Base-by-base conservation (phyloP, 2,113 vertebrate species). In the Vulpes lagopus region DNA sequence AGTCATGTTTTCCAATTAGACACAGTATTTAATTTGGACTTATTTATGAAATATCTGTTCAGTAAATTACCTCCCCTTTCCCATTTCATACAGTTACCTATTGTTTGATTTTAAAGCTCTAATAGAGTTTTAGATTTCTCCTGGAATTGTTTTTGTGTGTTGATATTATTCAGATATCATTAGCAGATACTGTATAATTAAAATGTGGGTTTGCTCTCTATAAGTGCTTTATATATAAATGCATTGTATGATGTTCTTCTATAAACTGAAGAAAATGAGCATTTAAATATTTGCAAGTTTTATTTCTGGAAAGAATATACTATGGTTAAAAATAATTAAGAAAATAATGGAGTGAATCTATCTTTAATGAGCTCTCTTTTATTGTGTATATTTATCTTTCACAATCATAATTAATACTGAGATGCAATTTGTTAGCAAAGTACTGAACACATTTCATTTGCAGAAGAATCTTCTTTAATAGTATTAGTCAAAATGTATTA, bases 371-470 rank as follows among this genome's bases (percentile, higher is more conserved):
- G 15, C 51, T 57, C 10, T 96, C 71, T 43, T 96, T 97, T 65
- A 95, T 94, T 98, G 97, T 96, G 23, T 95, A 96, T 85, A 0
- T 82, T 98, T 94, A 84, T 97, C 86, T 96, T 35, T 96, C 97
- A 14, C 25, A 89, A 76, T 94, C 57, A 91, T 97, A 97, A 97
- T 97, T 97, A 98, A 95, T 85, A 91, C 3, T 55, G 5, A 93
- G 60, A 94, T 96, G 8, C 17, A 97, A 74, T 57, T 80, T 80
- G 78, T 79, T 91, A 93, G 22, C 60, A 93, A 97, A 96, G 93
- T 60, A 84, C 12, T 97, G 43, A 43, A 95, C 64, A 94, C n/a
- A 91, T 97, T 98, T 98, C 11, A 94, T 97, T 92, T 95, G 62
- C 4, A 93, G 96, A 89, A 19, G 2, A 38, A 81, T 96, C 32